Base-by-base conservation (phyloP, 1,140 invertebrate genomes). In the Macrocentrus cingulum region DNA sequence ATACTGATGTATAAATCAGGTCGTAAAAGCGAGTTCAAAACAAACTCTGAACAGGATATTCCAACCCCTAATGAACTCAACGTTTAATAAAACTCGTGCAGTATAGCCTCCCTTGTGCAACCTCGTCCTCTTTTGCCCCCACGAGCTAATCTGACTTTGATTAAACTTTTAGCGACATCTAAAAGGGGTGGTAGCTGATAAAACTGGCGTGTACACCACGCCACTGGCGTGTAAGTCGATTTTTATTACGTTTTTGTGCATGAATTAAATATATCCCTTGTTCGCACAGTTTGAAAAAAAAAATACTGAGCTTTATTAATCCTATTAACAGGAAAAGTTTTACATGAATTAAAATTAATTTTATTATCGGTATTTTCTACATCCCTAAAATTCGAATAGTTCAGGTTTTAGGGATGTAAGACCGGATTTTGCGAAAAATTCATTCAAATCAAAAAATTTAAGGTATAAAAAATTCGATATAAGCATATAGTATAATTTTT, bases 151-250 rank as follows among this genome's bases (percentile, higher is more conserved):
- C 76, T 78, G 76, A 77, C 76, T 78, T 78, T 78, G 76, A 78
- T 78, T 78, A 78, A 78, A 77, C 72, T 78, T 78, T 78, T 75
- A 77, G 74, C 74, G 72, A 77, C 71, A 72, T 68, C 68, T 68
- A 74, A 76, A 73, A 69, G 73, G 59, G 72, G 68, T 68, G 70
- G 63, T 11, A 50, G 34, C 58, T 58, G 54, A 65, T 62, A 49
- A 36, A 50, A 42, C 16, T 22, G 15, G 32, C 20, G 34, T 36
- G 23, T 50, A 50, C 49, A 48, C 11, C 51, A 2, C 5, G 37
- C 32, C 49, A 39, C 36, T 55, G 45, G 64, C 65, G 62, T 71
- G 72, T 75, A 74, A 77, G 69, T 75, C 75, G 72, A 76, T 77
- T 76, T 77, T 77, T 77, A 77, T 77, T 76, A 76, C 72, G 65